These are phyloP conservation scores for Nysson spinosus DNA, from an alignment of 2,888 invertebrate species.

Conservation along the genomic window DNA sequence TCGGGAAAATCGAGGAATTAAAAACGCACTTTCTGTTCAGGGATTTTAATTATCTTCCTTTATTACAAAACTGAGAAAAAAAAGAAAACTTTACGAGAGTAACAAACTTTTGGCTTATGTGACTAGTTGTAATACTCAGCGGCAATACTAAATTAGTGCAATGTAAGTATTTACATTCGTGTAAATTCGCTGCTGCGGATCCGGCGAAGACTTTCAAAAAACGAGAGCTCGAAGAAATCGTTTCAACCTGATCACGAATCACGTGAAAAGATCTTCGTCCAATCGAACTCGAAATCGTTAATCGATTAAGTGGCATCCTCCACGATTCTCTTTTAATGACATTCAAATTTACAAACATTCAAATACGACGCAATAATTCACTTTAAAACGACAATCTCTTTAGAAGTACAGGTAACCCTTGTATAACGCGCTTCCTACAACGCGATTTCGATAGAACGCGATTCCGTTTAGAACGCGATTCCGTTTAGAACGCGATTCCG, in stretches of 20 bases:
- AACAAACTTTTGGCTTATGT: constrained; percentile 76
- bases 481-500: too few relatives aligned
- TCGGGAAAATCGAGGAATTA: neutral
- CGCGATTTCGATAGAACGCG: too few relatives aligned
- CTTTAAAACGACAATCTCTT: too few relatives aligned
- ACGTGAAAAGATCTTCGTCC: neutral
- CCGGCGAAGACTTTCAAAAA: neutral
- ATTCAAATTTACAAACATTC: too few relatives aligned
- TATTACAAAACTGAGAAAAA: constrained; percentile 75
- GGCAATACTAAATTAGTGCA: constrained; percentile 75
- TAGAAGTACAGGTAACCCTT: too few relatives aligned
- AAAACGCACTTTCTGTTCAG: neutral
- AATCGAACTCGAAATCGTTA: too few relatives aligned
- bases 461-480: too few relatives aligned
- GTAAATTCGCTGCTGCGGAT: constrained; percentile 30
- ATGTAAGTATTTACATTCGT: constrained; percentile 64
- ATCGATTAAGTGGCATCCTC: too few relatives aligned
- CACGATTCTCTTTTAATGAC: too few relatives aligned
- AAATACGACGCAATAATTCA: too few relatives aligned
- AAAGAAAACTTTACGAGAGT: constrained; percentile 72
- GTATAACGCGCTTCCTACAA: too few relatives aligned
- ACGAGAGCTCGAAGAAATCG: constrained; percentile 4
- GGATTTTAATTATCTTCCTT: constrained; percentile 65
- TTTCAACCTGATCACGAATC: neutral
- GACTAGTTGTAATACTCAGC: constrained; percentile 76